Conservation (phyloP, 1,140 invertebrate species). For the Parapsyche elsis region DNA sequence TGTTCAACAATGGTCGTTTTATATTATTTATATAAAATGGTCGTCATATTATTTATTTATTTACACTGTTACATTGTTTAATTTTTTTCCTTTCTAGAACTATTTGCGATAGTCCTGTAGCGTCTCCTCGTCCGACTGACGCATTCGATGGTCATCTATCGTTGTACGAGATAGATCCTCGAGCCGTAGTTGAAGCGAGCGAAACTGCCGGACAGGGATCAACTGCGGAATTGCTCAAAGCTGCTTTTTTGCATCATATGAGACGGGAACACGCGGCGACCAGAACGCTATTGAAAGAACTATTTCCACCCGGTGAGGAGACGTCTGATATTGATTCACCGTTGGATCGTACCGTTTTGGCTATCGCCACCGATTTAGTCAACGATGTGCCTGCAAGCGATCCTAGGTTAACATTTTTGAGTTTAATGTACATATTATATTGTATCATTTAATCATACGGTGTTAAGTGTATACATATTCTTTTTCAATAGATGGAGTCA, state of each 20-base stretch:
- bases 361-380: slow-evolving; percentile 81
- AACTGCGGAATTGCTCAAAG: slow-evolving; percentile 69
- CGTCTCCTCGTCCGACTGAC: slow-evolving; percentile 62
- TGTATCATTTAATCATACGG: not conserved
- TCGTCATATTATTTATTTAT: not conserved
- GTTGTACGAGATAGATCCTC: slow-evolving; percentile 77
- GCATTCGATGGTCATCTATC: slow-evolving; percentile 71
- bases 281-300: slow-evolving; percentile 58
- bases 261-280: slow-evolving; percentile 69
- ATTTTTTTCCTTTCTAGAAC: slow-evolving; percentile 57
- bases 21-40: not conserved
- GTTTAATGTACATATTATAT: not conserved
- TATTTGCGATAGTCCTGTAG: slow-evolving; percentile 61
- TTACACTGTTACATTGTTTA: not conserved
- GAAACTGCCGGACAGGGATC: slow-evolving; percentile 38
- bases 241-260: slow-evolving; percentile 81
- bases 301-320: slow-evolving; percentile 59
- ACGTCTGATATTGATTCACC: slow-evolving; percentile 67
- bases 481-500: slow-evolving; percentile 56
- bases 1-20: too few species aligned
- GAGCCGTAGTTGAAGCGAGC: slow-evolving; percentile 69
- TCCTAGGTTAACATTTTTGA: too few species aligned
- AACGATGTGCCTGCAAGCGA: slow-evolving; percentile 90
- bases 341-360: slow-evolving; percentile 77
- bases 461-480: not conserved